phyloP scores from a whole-genome alignment of 2,797 vertebrate genomes.

The Clarias pachynema region DNA sequence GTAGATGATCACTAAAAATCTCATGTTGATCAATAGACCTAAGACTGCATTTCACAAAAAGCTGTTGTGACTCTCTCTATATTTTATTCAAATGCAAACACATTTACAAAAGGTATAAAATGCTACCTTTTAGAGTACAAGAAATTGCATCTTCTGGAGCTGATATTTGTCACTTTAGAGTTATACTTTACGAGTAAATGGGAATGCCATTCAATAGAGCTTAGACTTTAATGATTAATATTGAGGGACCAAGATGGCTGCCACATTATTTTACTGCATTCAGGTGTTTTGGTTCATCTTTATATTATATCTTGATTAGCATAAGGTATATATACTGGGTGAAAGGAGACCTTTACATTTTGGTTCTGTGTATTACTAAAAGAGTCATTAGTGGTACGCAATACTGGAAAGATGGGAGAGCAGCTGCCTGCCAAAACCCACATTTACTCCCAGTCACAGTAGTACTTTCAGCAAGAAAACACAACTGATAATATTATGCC shows the following conservation, averaged over 20 bases:
- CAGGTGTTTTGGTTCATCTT: not conserved
- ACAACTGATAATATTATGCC: no score
- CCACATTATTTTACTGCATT: not conserved
- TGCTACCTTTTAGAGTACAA: not conserved
- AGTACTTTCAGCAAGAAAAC: no score
- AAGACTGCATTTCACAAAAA: not conserved
- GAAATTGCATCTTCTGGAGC: not conserved
- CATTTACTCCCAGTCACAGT: no score
- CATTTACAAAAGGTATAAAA: not conserved
- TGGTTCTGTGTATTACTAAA: no score
- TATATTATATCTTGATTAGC: not conserved
- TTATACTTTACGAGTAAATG: not conserved
- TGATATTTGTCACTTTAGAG: not conserved
- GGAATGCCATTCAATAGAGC: not conserved
- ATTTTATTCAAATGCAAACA: constrained; percentile 10
- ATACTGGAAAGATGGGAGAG: no score
- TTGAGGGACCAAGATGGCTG: not conserved
- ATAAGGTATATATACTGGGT: not conserved
- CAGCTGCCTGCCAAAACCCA: no score
- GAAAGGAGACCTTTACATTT: no score
- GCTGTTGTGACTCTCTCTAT: not conserved
- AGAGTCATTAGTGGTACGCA: no score
- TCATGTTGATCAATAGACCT: not conserved
- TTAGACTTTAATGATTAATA: not conserved
- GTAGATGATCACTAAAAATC: not conserved